Conservation (phyloP, 2,113 vertebrate species). For the Platysternon megacephalum region DNA sequence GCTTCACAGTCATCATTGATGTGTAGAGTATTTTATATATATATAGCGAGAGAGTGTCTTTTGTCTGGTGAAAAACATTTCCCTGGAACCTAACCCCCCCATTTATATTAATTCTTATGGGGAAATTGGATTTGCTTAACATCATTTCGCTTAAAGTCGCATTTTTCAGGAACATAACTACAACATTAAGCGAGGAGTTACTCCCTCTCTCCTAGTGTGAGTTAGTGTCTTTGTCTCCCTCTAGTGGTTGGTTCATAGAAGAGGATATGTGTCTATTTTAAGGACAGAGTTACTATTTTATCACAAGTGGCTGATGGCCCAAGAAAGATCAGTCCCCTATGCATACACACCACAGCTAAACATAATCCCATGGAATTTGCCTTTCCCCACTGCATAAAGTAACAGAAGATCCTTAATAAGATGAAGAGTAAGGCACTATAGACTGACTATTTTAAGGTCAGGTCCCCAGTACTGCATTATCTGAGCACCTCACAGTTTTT, state of each 20-base stretch:
- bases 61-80: no score
- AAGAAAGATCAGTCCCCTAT: not conserved
- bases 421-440: not conserved
- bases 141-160: no score
- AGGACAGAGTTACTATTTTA: not conserved
- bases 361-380: not conserved
- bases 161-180: no score
- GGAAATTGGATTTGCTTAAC: no score
- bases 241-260: not conserved
- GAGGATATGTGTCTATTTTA: not conserved
- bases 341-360: no score
- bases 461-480: not conserved
- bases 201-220: no score
- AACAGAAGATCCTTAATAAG: not conserved
- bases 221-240: not conserved
- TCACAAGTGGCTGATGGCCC: not conserved
- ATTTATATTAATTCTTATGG: no score
- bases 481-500: not conserved
- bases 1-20: no score
- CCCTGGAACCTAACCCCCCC: no score
- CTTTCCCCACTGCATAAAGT: not conserved
- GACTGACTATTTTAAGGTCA: not conserved
- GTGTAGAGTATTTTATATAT: no score
- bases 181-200: no score
- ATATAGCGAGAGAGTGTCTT: no score